Evolutionary conservation across 53 echinoderm and acorn worm genomes (phyloP).

Genomic region (Glandiceps talaboti): DNA sequence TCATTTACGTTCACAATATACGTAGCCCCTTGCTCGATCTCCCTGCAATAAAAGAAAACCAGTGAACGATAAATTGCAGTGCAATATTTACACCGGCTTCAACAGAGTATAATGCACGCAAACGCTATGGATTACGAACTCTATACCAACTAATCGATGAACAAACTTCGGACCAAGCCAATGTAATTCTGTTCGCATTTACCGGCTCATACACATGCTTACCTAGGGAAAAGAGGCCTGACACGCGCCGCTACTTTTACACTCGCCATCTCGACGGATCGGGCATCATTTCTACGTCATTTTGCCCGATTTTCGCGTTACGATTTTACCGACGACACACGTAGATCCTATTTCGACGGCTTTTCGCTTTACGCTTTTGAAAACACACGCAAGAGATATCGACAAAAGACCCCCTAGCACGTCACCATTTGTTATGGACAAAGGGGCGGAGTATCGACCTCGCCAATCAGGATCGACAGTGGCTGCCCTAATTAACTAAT

Average conservation of each 20-base stretch:
- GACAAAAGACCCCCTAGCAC: too few relatives aligned
- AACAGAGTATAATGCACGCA: not conserved
- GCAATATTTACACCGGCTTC: not conserved
- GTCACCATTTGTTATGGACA: too few relatives aligned
- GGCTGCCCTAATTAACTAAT: too few relatives aligned
- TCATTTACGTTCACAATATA: conserved; percentile 66
- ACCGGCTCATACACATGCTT: conserved; percentile 7
- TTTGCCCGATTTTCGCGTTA: not conserved
- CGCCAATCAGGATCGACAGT: too few relatives aligned
- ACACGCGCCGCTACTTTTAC: conserved; percentile 96
- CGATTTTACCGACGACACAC: too few relatives aligned
- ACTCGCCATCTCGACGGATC: conserved; percentile 48
- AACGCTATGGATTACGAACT: not conserved
- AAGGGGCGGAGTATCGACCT: too few relatives aligned
- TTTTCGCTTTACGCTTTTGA: not conserved
- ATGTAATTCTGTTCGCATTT: not conserved
- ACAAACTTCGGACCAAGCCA: not conserved
- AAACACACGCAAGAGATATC: too few relatives aligned
- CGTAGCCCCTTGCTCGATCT: conserved; percentile 58
- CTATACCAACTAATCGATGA: conserved; percentile 3
- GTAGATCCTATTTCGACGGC: too few relatives aligned
- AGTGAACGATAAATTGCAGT: not conserved
- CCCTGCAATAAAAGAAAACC: conserved; percentile 38
- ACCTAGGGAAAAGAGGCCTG: conserved; percentile 75
- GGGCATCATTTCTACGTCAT: not conserved